A percentile compares a stretch with the other conserved stretches of the same genome.
These are phyloP conservation scores for Nettapus auritus DNA, from an alignment of 2,113 vertebrate species.

Conservation along the genomic window DNA sequence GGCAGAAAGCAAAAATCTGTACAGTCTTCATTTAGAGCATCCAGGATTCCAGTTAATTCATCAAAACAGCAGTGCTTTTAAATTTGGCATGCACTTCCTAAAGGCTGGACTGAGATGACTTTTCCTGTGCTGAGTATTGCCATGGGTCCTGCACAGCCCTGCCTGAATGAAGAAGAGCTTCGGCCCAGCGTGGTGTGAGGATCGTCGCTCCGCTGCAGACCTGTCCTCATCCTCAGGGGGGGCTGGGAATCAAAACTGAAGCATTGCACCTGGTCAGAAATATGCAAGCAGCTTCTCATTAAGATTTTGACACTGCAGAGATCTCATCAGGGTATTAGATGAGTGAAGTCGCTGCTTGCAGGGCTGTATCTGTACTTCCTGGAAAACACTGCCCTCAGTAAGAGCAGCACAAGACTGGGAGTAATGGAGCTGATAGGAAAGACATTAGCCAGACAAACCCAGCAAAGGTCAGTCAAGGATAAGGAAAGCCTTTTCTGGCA, in stretches of 20 bases:
- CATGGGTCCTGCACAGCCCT: not conserved
- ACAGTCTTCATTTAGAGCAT: not conserved
- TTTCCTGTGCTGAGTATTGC: not conserved
- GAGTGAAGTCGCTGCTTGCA: not conserved
- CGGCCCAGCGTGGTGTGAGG: not conserved
- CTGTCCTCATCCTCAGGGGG: not conserved
- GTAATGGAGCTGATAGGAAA: not conserved
- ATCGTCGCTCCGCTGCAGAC: not conserved
- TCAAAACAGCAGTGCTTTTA: not conserved
- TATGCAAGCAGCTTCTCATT: not conserved
- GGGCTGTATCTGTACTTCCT: not conserved
- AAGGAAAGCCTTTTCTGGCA: not conserved
- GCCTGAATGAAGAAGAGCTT: not conserved
- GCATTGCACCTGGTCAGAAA: not conserved
- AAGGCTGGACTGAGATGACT: not conserved
- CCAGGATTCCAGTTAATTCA: not conserved
- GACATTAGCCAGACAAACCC: not conserved
- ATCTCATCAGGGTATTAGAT: not conserved
- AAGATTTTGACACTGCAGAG: not conserved
- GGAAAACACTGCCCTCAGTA: not conserved
- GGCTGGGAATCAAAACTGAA: not conserved
- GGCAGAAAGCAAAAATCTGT: not conserved
- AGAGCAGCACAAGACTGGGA: not conserved
- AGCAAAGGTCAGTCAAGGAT: conserved; percentile 6
- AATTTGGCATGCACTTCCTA: not conserved